Conservation (phyloP, 2,113 vertebrate genomes). For the Thamnaconus septentrionalis region DNA sequence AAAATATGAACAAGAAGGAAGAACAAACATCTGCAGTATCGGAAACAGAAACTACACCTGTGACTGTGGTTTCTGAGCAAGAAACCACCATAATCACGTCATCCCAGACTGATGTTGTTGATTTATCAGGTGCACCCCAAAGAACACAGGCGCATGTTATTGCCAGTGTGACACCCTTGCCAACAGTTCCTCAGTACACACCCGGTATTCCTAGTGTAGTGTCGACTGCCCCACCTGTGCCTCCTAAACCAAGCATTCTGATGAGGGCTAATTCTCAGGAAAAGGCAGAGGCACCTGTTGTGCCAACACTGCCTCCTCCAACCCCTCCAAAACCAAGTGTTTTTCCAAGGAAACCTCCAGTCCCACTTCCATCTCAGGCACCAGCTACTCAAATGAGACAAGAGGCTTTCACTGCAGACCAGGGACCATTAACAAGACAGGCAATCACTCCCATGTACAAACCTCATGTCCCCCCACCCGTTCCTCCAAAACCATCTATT, state of each 20-base stretch:
- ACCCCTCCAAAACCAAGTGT: constrained; percentile 87
- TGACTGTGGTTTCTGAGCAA: constrained; percentile 33
- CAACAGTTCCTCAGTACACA: constrained; percentile 80
- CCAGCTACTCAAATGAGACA: constrained; percentile 50
- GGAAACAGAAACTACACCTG: constrained; percentile 40
- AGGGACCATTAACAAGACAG: constrained; percentile 68
- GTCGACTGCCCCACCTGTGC: constrained; percentile 77
- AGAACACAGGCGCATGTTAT: constrained; percentile 52
- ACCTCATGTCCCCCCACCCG: constrained; percentile 85
- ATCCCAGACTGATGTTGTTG: constrained; percentile 59
- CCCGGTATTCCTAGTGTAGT: constrained; percentile 72
- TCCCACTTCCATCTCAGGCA: constrained; percentile 76
- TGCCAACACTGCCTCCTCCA: constrained; percentile 85
- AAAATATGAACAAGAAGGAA: constrained; percentile 76
- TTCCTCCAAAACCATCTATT: constrained; percentile 93
- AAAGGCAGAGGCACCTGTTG: constrained; percentile 77
- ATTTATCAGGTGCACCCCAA: constrained; percentile 60
- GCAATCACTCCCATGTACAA: constrained; percentile 72
- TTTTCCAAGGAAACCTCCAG: constrained; percentile 83
- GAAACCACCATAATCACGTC: constrained; percentile 18
- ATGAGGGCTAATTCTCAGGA: constrained; percentile 85
- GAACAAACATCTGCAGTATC: constrained; percentile 55
- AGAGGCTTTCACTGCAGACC: constrained; percentile 59
- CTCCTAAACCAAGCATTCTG: constrained; percentile 81
- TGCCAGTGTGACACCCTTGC: constrained; percentile 67